These are phyloP conservation scores for Scaptomyza cyrtandrae DNA, from an alignment of 2,888 invertebrate species.

Conservation along the genomic window DNA sequence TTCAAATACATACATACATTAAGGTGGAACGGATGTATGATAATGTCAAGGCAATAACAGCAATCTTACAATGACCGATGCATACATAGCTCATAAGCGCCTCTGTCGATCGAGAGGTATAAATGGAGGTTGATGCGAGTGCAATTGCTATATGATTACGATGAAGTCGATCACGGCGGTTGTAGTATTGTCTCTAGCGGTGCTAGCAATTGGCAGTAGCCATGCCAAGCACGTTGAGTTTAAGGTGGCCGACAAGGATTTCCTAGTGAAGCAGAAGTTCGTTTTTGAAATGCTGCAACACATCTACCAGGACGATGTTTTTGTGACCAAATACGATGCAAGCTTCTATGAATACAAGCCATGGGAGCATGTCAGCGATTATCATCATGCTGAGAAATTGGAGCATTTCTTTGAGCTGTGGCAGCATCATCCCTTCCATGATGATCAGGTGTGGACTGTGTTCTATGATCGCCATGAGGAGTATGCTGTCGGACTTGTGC, in stretches of 20 bases:
- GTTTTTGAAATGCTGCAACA: slow-evolving; percentile 86
- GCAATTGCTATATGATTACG: slow-evolving; percentile 57
- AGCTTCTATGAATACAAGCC: slow-evolving; percentile 86
- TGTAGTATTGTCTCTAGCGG: slow-evolving; percentile 71
- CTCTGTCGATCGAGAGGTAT: slow-evolving; percentile 30
- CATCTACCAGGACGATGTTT: slow-evolving; percentile 87
- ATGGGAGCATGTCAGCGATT: slow-evolving; percentile 87
- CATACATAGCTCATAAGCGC: slow-evolving; percentile 6
- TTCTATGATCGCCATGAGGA: slow-evolving; percentile 84
- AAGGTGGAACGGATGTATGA: slow-evolving; percentile 46
- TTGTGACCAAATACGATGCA: slow-evolving; percentile 84
- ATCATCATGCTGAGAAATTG: slow-evolving; percentile 86
- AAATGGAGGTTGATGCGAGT: slow-evolving; percentile 36
- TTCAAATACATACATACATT: not conserved
- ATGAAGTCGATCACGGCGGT: slow-evolving; percentile 83
- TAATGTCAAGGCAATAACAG: slow-evolving; percentile 52
- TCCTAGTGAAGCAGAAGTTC: slow-evolving; percentile 85
- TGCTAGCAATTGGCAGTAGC: slow-evolving; percentile 64
- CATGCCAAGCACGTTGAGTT: slow-evolving; percentile 77
- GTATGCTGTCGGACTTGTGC: slow-evolving; percentile 87
- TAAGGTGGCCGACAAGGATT: slow-evolving; percentile 85
- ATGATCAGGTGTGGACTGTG: slow-evolving; percentile 79
- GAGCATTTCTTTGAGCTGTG: slow-evolving; percentile 86
- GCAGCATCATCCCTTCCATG: slow-evolving; percentile 85
- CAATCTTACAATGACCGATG: slow-evolving; percentile 25